Percentiles rank a stretch among this genome's conserved stretches.
Conservation (phyloP, 1,140 invertebrate species). For the Lepidurus arcticus region DNA sequence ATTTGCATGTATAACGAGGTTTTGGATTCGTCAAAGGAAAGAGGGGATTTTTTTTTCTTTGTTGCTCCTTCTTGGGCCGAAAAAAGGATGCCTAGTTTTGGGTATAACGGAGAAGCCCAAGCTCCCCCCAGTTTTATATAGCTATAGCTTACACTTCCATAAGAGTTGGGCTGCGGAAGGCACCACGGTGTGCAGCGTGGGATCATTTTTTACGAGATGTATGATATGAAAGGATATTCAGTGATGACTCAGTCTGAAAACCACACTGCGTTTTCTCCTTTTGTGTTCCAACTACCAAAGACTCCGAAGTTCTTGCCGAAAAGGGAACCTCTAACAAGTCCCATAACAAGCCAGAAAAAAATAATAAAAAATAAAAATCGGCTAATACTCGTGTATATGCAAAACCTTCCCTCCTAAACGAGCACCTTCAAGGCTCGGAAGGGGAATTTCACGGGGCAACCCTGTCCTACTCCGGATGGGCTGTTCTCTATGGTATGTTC, state of each 20-base stretch:
- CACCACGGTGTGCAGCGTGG: neutral
- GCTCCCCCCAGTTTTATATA: neutral
- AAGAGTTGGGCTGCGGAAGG: neutral
- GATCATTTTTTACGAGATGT: neutral
- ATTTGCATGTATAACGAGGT: conserved; percentile 22
- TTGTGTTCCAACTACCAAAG: neutral
- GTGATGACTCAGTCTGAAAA: neutral
- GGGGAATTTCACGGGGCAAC: neutral
- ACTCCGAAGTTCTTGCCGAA: neutral
- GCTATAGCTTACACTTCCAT: neutral
- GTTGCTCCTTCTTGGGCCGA: neutral
- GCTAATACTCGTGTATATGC: neutral
- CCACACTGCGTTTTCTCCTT: neutral
- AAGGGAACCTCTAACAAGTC: neutral
- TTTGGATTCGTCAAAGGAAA: neutral
- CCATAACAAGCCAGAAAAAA: neutral
- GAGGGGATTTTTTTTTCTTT: neutral
- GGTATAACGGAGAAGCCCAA: neutral
- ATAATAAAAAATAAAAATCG: neutral
- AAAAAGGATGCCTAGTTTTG: neutral
- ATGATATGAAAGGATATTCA: neutral
- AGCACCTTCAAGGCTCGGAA: neutral
- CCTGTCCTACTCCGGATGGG: neutral
- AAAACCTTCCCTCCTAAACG: neutral
- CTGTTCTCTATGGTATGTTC: neutral